Evolutionary conservation across 2,113 vertebrate genomes (phyloP).

Genomic region (Oncorhynchus gorbuscha): DNA sequence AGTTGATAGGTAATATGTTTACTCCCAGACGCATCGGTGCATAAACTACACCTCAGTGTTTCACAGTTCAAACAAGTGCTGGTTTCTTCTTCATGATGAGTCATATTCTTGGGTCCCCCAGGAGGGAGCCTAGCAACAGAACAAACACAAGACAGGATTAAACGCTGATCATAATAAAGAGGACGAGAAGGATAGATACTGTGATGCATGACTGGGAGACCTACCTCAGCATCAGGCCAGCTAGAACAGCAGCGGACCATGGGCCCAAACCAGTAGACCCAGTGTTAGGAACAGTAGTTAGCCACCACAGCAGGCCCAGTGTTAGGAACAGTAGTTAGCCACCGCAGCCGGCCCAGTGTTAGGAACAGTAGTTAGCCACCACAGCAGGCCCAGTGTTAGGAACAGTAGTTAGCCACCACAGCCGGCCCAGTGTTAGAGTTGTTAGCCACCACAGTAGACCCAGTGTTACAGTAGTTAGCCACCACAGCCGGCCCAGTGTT

Average conservation of each 20-base stretch:
- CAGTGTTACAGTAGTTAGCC: too few species aligned
- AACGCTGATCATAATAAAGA: background rate
- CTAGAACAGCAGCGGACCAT: background rate
- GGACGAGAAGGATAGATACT: background rate
- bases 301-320: too few species aligned
- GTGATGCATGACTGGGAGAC: background rate
- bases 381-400: too few species aligned
- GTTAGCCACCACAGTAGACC: too few species aligned
- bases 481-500: too few species aligned
- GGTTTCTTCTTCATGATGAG: conserved; percentile 7
- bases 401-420: too few species aligned
- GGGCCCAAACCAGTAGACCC: conserved; percentile 28
- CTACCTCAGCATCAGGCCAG: background rate
- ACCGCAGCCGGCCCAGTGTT: too few species aligned
- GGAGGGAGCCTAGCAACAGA: conserved; percentile 1
- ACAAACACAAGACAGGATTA: background rate
- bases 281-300: too few species aligned
- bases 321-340: too few species aligned
- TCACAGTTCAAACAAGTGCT: background rate
- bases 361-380: too few species aligned
- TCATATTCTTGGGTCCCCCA: conserved; percentile 12
- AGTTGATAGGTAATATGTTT: too few species aligned
- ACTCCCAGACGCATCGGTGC: background rate
- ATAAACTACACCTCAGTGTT: background rate
- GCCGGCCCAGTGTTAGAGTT: too few species aligned